Percentiles rank a stretch among this genome's conserved stretches.
Conservation (phyloP, 2,888 invertebrate species). For the Dryococelus australis region DNA sequence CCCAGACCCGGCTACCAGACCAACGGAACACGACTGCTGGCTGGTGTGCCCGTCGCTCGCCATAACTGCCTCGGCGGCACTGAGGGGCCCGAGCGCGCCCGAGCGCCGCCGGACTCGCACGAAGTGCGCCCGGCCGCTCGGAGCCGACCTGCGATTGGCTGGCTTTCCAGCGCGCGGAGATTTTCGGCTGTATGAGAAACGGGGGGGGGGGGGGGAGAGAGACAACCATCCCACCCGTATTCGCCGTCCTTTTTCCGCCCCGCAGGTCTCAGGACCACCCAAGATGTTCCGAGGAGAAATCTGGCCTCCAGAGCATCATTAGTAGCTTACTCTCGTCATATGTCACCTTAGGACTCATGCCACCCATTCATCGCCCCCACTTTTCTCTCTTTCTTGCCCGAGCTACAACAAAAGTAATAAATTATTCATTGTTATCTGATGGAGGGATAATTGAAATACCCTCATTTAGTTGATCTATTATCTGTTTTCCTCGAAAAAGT, state of each 20-base stretch:
- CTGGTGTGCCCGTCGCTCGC: slow-evolving; percentile 13
- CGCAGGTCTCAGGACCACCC: slow-evolving; percentile 41
- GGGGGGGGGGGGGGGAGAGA: too few relatives aligned
- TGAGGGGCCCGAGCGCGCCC: slow-evolving; percentile 28
- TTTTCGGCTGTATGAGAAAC: neutral
- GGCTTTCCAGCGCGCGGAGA: neutral
- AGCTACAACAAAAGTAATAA: neutral
- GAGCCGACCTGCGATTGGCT: neutral
- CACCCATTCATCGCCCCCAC: neutral
- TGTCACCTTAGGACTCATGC: slow-evolving; percentile 25
- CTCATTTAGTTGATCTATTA: neutral
- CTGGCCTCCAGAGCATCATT: slow-evolving; percentile 17
- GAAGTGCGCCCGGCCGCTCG: neutral
- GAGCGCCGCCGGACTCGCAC: slow-evolving; percentile 37
- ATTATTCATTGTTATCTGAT: neutral
- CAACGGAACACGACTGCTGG: slow-evolving; percentile 24
- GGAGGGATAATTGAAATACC: neutral
- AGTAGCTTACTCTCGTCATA: slow-evolving; percentile 19
- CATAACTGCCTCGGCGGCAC: slow-evolving; percentile 6
- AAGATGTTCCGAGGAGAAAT: slow-evolving; percentile 38
- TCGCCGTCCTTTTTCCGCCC: slow-evolving; percentile 31
- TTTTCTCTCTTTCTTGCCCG: slow-evolving; percentile 2
- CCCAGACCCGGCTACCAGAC: neutral
- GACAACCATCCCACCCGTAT: slow-evolving; percentile 2
- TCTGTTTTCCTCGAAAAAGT: neutral